A percentile compares a stretch with the other conserved stretches of the same genome.
Evolutionary conservation across 1,140 invertebrate species (phyloP).

Genomic region (Drosophila leontia): DNA sequence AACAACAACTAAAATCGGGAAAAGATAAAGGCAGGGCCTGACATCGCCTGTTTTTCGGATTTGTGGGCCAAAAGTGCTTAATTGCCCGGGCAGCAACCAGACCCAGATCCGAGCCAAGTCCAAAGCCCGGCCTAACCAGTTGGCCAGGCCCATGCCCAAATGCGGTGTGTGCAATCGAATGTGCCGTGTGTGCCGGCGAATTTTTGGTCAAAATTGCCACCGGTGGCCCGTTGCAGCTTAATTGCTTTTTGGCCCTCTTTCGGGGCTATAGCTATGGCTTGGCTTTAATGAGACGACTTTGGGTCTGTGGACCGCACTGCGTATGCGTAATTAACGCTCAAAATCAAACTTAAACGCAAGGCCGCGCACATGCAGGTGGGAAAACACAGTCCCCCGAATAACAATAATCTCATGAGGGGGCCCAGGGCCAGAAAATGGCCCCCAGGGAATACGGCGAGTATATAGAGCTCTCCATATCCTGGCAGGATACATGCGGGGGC

Average conservation of each 20-base stretch:
- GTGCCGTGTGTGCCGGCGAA: slow-evolving; percentile 18
- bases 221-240: slow-evolving; percentile 46
- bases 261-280: slow-evolving; percentile 11
- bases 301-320: slow-evolving; percentile 48
- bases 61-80: slow-evolving; percentile 52
- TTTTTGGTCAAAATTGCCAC: slow-evolving; percentile 70
- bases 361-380: slow-evolving; percentile 21
- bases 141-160: slow-evolving; percentile 53
- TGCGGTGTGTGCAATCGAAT: slow-evolving; percentile 26
- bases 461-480: neutral
- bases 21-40: slow-evolving; percentile 4
- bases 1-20: neutral
- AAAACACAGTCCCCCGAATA: slow-evolving; percentile 34
- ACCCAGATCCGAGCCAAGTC: slow-evolving; percentile 11
- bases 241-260: slow-evolving; percentile 59
- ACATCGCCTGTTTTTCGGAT: slow-evolving; percentile 29
- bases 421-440: slow-evolving; percentile 4
- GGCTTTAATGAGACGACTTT: slow-evolving; percentile 59
- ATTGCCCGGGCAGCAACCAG: slow-evolving; percentile 28
- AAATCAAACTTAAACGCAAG: slow-evolving; percentile 44
- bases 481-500: slow-evolving; percentile 8
- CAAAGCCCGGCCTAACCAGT: slow-evolving; percentile 48
- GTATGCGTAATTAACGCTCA: slow-evolving; percentile 72
- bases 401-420: slow-evolving; percentile 36
- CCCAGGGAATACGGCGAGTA: neutral